A percentile compares a stretch with the other conserved stretches of the same genome.
phyloP scores from a whole-genome alignment of 1,140 invertebrate species.

The Anastrepha obliqua region DNA sequence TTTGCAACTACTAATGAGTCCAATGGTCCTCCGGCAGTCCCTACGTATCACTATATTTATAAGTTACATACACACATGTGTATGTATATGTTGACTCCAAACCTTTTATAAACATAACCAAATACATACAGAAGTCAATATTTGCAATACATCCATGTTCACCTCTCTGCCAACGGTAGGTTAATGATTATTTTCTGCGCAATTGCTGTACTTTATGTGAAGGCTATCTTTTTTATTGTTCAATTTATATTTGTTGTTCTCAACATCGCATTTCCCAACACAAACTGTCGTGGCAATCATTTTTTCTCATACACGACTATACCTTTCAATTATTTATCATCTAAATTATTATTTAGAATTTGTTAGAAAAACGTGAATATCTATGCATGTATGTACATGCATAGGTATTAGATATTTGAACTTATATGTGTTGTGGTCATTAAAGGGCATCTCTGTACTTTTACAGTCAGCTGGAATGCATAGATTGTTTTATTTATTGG shows the following conservation, averaged over 20 bases:
- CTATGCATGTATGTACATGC: background rate
- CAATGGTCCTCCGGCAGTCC: background rate
- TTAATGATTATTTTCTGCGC: background rate
- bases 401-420: background rate
- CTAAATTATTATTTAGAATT: slow-evolving; percentile 10
- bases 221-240: slow-evolving; percentile 21
- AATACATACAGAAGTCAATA: background rate
- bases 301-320: slow-evolving; percentile 4
- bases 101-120: background rate
- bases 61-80: too few relatives aligned
- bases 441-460: too few relatives aligned
- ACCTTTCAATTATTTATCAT: slow-evolving; percentile 12
- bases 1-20: background rate
- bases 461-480: too few relatives aligned
- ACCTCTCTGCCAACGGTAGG: background rate
- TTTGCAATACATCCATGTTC: background rate
- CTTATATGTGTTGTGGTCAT: background rate
- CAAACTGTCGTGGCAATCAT: slow-evolving; percentile 6
- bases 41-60: background rate
- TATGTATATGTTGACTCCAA: background rate
- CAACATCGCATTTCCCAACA: background rate
- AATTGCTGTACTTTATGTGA: slow-evolving; percentile 12
- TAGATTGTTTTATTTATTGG: too few relatives aligned
- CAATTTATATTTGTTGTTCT: slow-evolving; percentile 14
- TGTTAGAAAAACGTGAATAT: background rate